Base-by-base conservation (phyloP, 2,113 vertebrate species). In the Pseudorhombus dupliciocellatus region DNA sequence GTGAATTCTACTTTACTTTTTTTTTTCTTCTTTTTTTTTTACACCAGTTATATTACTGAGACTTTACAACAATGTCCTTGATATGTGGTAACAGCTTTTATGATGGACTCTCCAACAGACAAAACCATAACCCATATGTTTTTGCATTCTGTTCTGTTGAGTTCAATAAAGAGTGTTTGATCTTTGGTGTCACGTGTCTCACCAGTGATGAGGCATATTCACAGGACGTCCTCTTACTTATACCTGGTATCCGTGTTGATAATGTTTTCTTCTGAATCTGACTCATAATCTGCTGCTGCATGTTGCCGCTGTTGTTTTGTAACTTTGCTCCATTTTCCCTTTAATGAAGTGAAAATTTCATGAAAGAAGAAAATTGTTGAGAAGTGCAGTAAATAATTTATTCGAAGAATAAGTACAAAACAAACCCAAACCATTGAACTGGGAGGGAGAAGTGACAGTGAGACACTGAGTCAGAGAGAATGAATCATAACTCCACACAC, bases 131-230 rank as follows among this genome's bases (percentile, higher is more conserved):
- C 50, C 68, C 77, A 69, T 28, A 42, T 84, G 71, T 84, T 87
- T 37, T 84, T 86, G 54, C 66, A 80, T 85, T 89, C 30, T 44
- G 37, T 86, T 86, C 61, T 86, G 11, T 73, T 89, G 53, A 80
- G 88, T 89, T 89, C 64, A 90, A 88, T 92, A 92, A 92, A 92
- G 67, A 85, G 87, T 89, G 79, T 91, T 89, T 90, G 87, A 86
- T 89, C 88, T 87, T 48, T 69, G 42, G 50, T 24, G 42, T 46
- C 42, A 46, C 42, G 7, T 46, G 42, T 37, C 34, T 37, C 34
- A 20, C 31, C 24, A 34, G 15, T 2, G 4, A 10, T 2, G 2
- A 22, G 37, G 20, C 11, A 26, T 12, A 34, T 55, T 24, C 24
- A n/a, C 20, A 7, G 5, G 24, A 69, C 51, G 50, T 57, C n/a